Evolutionary conservation across 2,888 invertebrate species (phyloP), one percentile per base, ranked within the genome.

Genomic region (Pogonocherus hispidulus): DNA sequence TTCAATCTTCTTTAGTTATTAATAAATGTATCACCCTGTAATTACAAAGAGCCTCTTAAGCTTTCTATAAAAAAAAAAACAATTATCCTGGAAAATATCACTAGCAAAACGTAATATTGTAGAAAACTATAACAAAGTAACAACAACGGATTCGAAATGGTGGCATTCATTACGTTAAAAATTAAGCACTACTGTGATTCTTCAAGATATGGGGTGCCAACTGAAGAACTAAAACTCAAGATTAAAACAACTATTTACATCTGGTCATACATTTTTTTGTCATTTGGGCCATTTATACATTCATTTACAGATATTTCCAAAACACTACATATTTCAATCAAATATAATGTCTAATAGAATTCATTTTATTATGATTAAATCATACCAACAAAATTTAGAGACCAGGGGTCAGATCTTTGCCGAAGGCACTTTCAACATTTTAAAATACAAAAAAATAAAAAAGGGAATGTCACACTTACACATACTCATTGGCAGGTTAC

Each of bases 401-500:
- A 62, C 62, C 62, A 6, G 51, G 19, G 59, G 59, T 59, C 59
- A 27, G 47, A 59, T 46, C 32, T 47, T 47, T 59, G 59, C 59
- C 59, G 20, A 57, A 57, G 57, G 57, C 57, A 57, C 57, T 57
- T 57, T 18, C 20, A 20, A 55, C 19, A 18, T 41, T 16, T 41
- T 37, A 18, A 41, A n/a, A 16, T 41, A n/a, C 55, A 20, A 55
- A 44, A 55, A 14, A 35, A 55, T 41, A 20, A 52, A 57, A 44
- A 6, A 18, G 18, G 41, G 62, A 62, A 62, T 62, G 62, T 62
- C 62, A 47, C 62, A 62, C 32, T 59, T 22, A 32, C 37, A 49
- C 49, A 62, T 49, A 37, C 20, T 37, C 49, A 62, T 51, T 62
- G 62, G 62, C 62, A 51, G 51, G 62, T 62, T 62, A 62, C 51